A percentile compares a stretch with the other conserved stretches of the same genome.
phyloP scores from a whole-genome alignment of 2,888 invertebrate genomes.

The Arenicola marina region DNA sequence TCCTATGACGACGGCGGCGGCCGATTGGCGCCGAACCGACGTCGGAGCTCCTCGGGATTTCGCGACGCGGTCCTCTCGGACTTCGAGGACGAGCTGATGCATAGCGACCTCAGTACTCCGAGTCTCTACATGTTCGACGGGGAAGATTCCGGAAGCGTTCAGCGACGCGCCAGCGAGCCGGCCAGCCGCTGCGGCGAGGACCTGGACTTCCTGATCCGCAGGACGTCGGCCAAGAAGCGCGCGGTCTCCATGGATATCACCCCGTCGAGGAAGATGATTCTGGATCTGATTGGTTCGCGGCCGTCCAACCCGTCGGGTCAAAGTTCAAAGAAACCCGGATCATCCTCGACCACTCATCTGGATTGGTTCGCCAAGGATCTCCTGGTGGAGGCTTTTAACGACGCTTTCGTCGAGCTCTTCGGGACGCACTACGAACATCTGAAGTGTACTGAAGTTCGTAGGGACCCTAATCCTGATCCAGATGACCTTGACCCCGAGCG shows the following conservation, averaged over 20 bases:
- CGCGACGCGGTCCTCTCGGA: constrained; percentile 46
- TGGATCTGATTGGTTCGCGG: background rate
- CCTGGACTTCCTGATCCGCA: background rate
- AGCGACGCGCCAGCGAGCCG: constrained; percentile 19
- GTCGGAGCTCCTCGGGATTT: constrained; percentile 43
- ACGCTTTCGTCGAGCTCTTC: constrained; percentile 20
- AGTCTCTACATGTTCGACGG: constrained; percentile 33
- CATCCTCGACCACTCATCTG: constrained; percentile 17
- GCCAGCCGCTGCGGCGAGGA: background rate
- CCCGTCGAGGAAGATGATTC: constrained; percentile 10
- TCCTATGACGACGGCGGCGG: background rate
- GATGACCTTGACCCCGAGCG: too few species aligned
- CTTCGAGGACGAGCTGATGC: constrained; percentile 54
- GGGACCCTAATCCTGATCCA: too few species aligned
- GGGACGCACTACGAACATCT: constrained; percentile 9
- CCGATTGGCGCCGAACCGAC: background rate
- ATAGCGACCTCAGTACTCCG: constrained; percentile 44
- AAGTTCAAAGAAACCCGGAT: background rate
- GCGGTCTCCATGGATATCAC: background rate
- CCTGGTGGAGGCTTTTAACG: constrained; percentile 21
- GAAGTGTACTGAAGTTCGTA: too few species aligned
- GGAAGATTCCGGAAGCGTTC: background rate
- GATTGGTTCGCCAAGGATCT: constrained; percentile 27
- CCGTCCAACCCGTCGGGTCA: background rate
- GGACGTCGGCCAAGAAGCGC: background rate